Evolutionary conservation across 2,888 invertebrate genomes (phyloP).

Genomic region (Eupithecia abbreviata): DNA sequence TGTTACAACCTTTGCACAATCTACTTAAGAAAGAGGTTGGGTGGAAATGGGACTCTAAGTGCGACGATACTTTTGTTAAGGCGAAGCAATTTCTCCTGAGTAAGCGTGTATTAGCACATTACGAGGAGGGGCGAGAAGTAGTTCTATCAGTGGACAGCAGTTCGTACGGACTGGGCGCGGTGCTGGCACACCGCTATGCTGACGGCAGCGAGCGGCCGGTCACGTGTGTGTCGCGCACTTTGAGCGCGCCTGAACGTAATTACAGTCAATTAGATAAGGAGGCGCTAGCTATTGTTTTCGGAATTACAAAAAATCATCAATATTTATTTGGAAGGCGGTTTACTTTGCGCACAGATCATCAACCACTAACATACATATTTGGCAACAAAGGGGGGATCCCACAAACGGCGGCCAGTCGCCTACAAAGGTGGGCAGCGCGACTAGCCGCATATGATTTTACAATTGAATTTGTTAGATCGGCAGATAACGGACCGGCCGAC

Average conservation of each 20-base stretch:
- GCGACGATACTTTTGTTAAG: background rate
- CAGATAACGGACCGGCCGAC: background rate
- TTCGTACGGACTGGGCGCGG: background rate
- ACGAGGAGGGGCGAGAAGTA: background rate
- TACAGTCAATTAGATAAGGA: conserved; percentile 49
- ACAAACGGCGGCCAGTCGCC: background rate
- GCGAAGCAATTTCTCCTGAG: background rate
- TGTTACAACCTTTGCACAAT: conserved; percentile 57
- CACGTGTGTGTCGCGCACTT: no score
- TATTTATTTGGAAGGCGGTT: conserved; percentile 41
- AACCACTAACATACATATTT: conserved; percentile 17
- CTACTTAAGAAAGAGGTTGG: background rate
- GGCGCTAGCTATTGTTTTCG: conserved; percentile 44
- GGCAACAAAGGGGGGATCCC: background rate
- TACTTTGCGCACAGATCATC: conserved; percentile 25
- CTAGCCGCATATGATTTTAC: conserved; percentile 5
- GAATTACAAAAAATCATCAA: conserved; percentile 40
- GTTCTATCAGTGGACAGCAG: background rate
- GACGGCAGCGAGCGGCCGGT: background rate
- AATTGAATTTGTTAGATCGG: conserved; percentile 3
- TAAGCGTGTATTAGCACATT: background rate
- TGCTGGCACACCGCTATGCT: background rate
- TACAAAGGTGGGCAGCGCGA: background rate
- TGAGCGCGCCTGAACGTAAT: conserved; percentile 37
- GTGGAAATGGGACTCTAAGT: background rate